Base-by-base conservation (phyloP, 2,797 vertebrate species). In the Rhinatrema bivittatum region DNA sequence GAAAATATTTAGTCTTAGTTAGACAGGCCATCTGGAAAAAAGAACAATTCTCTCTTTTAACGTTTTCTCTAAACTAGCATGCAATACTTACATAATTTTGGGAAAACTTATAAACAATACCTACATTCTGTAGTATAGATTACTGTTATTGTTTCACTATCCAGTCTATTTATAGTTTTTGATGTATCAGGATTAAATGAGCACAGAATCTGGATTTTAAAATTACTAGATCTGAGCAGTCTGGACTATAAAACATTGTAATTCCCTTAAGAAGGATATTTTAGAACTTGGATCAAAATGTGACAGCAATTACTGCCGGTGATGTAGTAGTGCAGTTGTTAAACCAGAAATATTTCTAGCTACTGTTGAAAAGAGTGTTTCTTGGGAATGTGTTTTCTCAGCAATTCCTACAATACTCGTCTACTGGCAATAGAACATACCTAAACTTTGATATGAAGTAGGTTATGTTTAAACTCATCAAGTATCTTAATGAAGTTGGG, bases 111-210 rank as follows among this genome's bases (percentile, higher is more conserved):
- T 57, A 66, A 72, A 64, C 53, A 70, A 55, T 53, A 65, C 27
- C 33, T 56, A 37, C 37, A 60, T 57, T 39, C 32, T 49, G 28
- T 29, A 45, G 50, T 58, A 62, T 62, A 53, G 70, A 68, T 62
- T 60, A 60, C 32, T 49, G 50, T 56, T 56, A 46, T 33, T 70
- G 44, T 46, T 74, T 74, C 63, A 74, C 74, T 68, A 74, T 25
- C 42, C 32, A 46, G 56, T 58, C 45, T 36, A 57, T 57, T 69
- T 35, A 43, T 56, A 44, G 58, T 68, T 76, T 68, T 56, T 59
- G 61, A 69, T 53, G 37, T 11, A 38, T 46, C 37, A 61, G 70
- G 68, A 62, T 54, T 60, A 68, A 67, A 64, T 51, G 42, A 40
- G 53, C 74, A 48, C 27, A 56, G 52, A 62, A 47, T 41, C 26